phyloP scores from a whole-genome alignment of 2,113 vertebrate genomes.

The Bos javanicus region DNA sequence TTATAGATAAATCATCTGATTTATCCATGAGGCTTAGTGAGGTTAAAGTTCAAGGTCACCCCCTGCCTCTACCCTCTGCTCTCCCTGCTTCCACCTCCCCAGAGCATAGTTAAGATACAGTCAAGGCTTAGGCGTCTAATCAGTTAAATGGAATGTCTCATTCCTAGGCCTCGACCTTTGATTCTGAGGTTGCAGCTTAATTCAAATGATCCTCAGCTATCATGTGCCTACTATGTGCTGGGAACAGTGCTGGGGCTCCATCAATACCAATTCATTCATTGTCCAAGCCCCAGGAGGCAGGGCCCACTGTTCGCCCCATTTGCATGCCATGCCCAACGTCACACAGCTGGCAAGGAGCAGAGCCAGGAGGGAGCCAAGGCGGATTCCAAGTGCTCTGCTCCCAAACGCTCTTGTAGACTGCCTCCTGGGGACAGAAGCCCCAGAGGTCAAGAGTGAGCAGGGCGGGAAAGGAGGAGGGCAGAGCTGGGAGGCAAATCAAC shows the following conservation, averaged over 20 bases:
- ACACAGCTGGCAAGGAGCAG: background rate
- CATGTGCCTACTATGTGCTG: fast-evolving
- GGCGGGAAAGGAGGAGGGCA: background rate
- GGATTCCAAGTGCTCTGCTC: background rate
- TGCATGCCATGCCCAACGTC: background rate
- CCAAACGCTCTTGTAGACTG: background rate
- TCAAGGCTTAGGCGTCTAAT: background rate
- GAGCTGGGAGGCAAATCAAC: background rate
- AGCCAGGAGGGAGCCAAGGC: too few species aligned
- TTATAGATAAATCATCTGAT: background rate
- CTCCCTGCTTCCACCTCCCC: background rate
- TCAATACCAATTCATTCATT: background rate
- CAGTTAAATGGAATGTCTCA: background rate
- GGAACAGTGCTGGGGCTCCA: background rate
- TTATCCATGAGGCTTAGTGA: background rate
- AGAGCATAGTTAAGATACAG: background rate
- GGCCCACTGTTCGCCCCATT: too few species aligned
- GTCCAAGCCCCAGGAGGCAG: background rate
- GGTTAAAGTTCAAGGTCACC: background rate
- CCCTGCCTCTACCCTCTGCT: too few species aligned
- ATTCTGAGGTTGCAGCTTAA: background rate
- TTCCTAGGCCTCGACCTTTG: background rate
- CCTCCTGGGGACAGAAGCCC: background rate
- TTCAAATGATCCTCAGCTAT: background rate
- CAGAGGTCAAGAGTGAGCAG: background rate